Percentiles rank a stretch among this genome's conserved stretches.
These are phyloP conservation scores for Ceratina calcarata DNA, from an alignment of 1,140 invertebrate genomes.

Conservation along the genomic window DNA sequence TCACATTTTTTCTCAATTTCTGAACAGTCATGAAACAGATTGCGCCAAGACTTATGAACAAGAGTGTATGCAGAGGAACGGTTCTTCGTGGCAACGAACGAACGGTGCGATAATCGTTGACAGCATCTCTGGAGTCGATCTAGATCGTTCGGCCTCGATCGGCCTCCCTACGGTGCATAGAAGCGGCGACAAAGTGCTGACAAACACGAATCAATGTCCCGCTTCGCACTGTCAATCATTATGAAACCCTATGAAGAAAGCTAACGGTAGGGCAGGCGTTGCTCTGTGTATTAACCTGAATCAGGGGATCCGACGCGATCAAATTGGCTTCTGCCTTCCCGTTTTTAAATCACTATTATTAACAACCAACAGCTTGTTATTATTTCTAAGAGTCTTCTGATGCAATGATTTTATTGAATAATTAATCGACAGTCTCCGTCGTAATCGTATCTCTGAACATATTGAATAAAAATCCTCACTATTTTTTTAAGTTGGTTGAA, in stretches of 20 bases:
- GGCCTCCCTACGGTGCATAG: background rate
- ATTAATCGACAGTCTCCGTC: too few relatives aligned
- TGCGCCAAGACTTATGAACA: too few relatives aligned
- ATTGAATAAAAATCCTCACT: too few relatives aligned
- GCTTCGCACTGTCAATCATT: conserved; percentile 20
- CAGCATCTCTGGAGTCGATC: conserved; percentile 35
- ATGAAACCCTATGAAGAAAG: conserved; percentile 24
- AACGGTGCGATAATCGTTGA: conserved; percentile 34
- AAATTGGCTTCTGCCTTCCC: background rate
- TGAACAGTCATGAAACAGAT: too few relatives aligned
- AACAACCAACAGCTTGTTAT: too few relatives aligned
- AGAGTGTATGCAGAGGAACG: conserved; percentile 3
- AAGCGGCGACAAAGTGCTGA: conserved; percentile 32
- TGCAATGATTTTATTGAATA: too few relatives aligned
- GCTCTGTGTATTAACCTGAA: background rate
- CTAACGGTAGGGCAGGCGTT: background rate
- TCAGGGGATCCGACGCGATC: background rate
- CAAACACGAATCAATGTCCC: conserved; percentile 20
- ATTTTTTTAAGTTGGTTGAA: too few relatives aligned
- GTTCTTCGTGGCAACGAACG: conserved; percentile 27
- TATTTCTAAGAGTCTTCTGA: too few relatives aligned
- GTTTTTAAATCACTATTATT: too few relatives aligned
- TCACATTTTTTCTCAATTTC: too few relatives aligned
- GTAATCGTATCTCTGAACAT: too few relatives aligned
- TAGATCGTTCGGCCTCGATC: conserved; percentile 13